Conservation (phyloP, 2,113 vertebrate species). For the Misgurnus anguillicaudatus region DNA sequence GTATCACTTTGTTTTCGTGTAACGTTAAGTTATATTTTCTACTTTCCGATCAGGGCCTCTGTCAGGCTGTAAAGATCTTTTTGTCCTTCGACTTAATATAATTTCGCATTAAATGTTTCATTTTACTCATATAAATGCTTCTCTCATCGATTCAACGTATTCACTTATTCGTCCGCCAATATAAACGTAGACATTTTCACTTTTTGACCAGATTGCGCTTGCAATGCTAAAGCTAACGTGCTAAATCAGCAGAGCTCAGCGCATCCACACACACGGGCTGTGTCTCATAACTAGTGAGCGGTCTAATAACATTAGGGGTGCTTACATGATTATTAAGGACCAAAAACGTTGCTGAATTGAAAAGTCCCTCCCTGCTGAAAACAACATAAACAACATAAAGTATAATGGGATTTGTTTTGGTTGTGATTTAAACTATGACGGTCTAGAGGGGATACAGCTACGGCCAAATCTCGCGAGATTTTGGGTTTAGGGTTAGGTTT, state of each 20-base stretch:
- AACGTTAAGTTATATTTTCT: too few relatives aligned
- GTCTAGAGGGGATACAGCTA: too few relatives aligned
- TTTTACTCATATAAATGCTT: background rate
- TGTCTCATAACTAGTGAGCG: background rate
- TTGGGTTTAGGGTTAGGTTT: too few relatives aligned
- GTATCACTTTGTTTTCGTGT: background rate
- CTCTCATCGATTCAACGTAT: background rate
- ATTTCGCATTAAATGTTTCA: background rate
- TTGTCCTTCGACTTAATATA: background rate
- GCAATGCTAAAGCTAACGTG: conserved; percentile 26
- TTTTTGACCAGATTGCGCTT: background rate
- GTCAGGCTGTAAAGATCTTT: background rate
- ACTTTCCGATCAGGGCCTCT: background rate
- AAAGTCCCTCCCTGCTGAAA: too few relatives aligned
- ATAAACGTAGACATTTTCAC: background rate
- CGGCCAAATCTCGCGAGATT: too few relatives aligned
- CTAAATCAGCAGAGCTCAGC: conserved; percentile 9
- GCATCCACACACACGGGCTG: conserved; percentile 11
- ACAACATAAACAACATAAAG: too few relatives aligned
- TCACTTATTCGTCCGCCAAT: background rate
- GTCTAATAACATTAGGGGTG: background rate
- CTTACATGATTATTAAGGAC: background rate
- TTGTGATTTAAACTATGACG: too few relatives aligned
- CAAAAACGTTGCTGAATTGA: background rate
- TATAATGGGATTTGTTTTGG: too few relatives aligned